Evolutionary conservation across 1,140 invertebrate genomes (phyloP).

Genomic region (Drosophila sp.): DNA sequence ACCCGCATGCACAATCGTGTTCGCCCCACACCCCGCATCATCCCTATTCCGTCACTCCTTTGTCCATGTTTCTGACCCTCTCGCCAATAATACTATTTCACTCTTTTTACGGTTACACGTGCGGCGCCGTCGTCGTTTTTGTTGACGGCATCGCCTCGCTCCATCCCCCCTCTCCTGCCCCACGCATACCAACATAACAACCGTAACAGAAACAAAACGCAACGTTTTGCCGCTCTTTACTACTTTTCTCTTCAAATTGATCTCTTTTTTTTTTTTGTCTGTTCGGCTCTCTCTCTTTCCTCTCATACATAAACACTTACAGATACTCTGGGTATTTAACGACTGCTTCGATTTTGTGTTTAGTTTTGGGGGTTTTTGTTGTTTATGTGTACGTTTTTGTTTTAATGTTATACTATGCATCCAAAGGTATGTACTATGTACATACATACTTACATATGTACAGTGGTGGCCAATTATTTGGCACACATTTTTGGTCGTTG

Average conservation of each 20-base stretch:
- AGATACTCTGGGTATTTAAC: slow-evolving; percentile 1
- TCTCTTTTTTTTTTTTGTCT: slow-evolving; percentile 22
- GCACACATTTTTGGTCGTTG: no score
- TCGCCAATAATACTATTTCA: slow-evolving; percentile 54
- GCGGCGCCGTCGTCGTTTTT: slow-evolving; percentile 53
- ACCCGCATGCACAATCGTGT: slow-evolving; percentile 29
- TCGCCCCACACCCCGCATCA: slow-evolving; percentile 7
- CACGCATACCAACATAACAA: slow-evolving; percentile 16
- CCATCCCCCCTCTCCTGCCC: neutral
- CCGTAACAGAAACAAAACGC: slow-evolving; percentile 55
- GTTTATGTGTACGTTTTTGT: neutral
- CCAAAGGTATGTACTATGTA: no score
- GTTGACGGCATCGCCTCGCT: slow-evolving; percentile 12
- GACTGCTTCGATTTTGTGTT: slow-evolving; percentile 8
- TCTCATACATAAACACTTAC: slow-evolving; percentile 20
- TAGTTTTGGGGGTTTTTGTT: neutral
- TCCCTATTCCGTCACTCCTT: slow-evolving; percentile 20
- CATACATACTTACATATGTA: neutral
- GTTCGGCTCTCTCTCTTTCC: slow-evolving; percentile 8
- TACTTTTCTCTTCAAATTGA: slow-evolving; percentile 6
- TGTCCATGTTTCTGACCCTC: slow-evolving; percentile 6
- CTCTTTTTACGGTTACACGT: slow-evolving; percentile 79
- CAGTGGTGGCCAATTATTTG: no score
- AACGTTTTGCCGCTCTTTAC: slow-evolving; percentile 42
- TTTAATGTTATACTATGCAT: no score